These are phyloP conservation scores for Nomada fabriciana DNA, from an alignment of 2,888 invertebrate species.

Conservation along the genomic window DNA sequence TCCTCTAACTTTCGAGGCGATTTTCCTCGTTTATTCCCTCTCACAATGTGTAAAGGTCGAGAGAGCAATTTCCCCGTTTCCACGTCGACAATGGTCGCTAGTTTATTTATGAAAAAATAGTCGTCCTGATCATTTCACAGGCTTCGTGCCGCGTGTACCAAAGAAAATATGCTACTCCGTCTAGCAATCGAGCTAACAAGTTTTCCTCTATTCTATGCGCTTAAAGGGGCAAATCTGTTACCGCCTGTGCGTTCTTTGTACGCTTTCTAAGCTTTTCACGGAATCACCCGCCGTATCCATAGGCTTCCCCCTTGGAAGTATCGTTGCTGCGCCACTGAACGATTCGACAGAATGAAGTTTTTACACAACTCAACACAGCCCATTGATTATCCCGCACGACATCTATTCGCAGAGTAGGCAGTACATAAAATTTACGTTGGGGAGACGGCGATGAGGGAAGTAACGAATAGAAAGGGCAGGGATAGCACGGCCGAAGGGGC, in stretches of 20 bases:
- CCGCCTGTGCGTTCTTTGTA: neutral
- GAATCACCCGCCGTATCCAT: neutral
- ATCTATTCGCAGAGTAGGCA: neutral
- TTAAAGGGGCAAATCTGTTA: neutral
- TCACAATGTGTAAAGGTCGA: no score
- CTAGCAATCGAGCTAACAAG: neutral
- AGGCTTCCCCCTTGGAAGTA: no score
- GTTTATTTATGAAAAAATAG: no score
- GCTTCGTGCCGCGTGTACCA: neutral
- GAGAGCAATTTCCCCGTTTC: no score
- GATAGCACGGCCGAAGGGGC: neutral
- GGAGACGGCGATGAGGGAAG: neutral
- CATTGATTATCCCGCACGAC: neutral
- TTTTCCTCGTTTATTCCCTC: no score
- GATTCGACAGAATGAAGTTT: neutral
- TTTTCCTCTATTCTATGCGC: neutral
- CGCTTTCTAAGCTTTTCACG: neutral
- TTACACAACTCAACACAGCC: neutral
- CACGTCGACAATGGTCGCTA: no score
- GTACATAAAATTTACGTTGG: conserved; percentile 19
- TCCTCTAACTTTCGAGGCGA: neutral
- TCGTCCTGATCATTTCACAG: no score
- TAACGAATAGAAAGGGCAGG: neutral
- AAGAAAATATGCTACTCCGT: neutral
- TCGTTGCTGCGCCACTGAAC: no score